Conservation (phyloP, 1,140 invertebrate species). For the Oreohelix idahoensis region DNA sequence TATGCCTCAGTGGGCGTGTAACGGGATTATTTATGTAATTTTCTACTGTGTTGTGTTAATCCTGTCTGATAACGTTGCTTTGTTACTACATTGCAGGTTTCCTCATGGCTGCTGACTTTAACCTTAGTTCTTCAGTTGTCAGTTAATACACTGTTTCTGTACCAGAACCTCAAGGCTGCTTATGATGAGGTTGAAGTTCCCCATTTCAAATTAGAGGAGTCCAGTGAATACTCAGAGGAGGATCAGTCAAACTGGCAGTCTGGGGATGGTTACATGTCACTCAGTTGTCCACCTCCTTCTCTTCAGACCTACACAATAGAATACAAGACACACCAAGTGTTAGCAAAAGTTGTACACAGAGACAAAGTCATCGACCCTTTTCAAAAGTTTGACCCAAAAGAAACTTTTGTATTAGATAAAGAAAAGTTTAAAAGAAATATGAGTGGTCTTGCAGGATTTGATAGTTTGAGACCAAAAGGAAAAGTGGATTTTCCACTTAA, state of each 20-base stretch:
- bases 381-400: neutral
- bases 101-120: slow-evolving; percentile 21
- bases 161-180: neutral
- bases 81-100: slow-evolving; percentile 19
- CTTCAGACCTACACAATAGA: neutral
- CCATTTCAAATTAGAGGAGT: neutral
- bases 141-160: neutral
- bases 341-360: neutral
- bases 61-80: too few species aligned
- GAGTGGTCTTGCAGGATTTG: neutral
- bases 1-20: too few species aligned
- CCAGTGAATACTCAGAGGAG: neutral
- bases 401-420: neutral
- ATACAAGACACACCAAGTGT: neutral
- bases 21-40: too few species aligned
- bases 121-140: neutral
- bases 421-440: slow-evolving; percentile 1
- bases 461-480: neutral
- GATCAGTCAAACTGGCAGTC: neutral
- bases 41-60: too few species aligned
- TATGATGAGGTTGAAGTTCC: slow-evolving; percentile 16
- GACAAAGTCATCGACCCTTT: neutral
- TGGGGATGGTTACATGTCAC: neutral
- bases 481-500: slow-evolving; percentile 5
- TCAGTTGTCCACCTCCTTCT: neutral